Evolutionary conservation across 2,797 vertebrate genomes (phyloP).

Genomic region (Silurus lanzhouensis): DNA sequence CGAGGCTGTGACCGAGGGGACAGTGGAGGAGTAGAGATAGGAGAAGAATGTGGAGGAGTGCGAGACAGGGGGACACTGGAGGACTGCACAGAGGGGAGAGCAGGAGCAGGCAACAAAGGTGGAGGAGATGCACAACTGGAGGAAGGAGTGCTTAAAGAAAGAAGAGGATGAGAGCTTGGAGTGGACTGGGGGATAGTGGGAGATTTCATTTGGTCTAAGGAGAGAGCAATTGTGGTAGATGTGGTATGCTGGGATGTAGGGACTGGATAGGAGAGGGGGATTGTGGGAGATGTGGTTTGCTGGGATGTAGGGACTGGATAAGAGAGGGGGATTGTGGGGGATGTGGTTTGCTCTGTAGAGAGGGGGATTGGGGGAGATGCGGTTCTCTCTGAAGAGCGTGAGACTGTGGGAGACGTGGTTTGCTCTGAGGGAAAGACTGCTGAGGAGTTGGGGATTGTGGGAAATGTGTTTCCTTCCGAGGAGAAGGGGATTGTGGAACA

Average conservation of each 20-base stretch:
- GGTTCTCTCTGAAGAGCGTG: too few relatives aligned
- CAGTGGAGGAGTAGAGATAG: conserved; percentile 58
- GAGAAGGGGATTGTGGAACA: not conserved
- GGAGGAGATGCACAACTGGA: conserved; percentile 17
- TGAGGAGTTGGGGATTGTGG: conserved; percentile 34
- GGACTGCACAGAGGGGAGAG: conserved; percentile 73
- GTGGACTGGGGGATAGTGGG: conserved; percentile 6
- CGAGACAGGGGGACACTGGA: not conserved
- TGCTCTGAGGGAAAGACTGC: not conserved
- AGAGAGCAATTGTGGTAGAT: too few relatives aligned
- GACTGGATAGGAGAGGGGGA: too few relatives aligned
- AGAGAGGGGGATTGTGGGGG: conserved; percentile 31
- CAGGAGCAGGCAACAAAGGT: conserved; percentile 56
- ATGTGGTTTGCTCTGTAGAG: not conserved
- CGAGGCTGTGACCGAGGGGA: conserved; percentile 75
- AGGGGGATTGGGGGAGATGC: conserved; percentile 33
- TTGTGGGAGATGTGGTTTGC: too few relatives aligned
- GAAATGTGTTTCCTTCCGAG: not conserved
- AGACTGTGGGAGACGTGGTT: conserved; percentile 32
- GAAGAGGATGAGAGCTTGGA: conserved; percentile 11
- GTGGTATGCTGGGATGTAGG: too few relatives aligned
- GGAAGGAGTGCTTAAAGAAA: not conserved
- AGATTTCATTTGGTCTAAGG: too few relatives aligned
- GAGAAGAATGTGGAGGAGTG: conserved; percentile 8
- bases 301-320: too few relatives aligned